A percentile compares a stretch with the other conserved stretches of the same genome.
Conservation (phyloP, 2,797 vertebrate species). For the Melanotaenia trifasciata region DNA sequence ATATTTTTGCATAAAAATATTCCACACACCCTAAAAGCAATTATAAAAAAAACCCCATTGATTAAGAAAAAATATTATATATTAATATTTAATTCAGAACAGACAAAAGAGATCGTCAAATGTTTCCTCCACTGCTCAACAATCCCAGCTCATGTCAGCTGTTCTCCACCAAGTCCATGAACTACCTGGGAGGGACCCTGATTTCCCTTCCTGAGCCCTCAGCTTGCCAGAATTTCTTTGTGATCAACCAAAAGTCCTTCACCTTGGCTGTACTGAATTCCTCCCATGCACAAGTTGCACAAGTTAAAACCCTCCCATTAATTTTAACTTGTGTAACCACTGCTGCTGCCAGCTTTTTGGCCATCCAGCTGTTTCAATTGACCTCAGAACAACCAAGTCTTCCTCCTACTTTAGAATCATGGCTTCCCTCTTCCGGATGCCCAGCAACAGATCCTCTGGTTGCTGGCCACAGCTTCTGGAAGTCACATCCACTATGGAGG, state of each 20-base stretch:
- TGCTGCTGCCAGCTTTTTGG: not conserved
- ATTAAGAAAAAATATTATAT: not conserved
- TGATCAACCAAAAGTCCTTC: too few relatives aligned
- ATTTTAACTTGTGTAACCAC: not conserved
- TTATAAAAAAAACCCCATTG: not conserved
- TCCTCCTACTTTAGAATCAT: not conserved
- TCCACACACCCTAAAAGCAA: not conserved
- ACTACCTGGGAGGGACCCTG: too few relatives aligned
- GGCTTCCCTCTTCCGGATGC: not conserved
- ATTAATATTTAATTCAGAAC: too few relatives aligned
- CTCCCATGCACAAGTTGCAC: slow-evolving; percentile 1
- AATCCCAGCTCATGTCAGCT: too few relatives aligned
- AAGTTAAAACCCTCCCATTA: too few relatives aligned
- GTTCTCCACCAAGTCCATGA: too few relatives aligned
- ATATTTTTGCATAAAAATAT: not conserved
- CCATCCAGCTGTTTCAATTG: not conserved
- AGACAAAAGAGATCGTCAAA: too few relatives aligned
- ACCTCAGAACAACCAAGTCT: not conserved
- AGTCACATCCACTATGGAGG: not conserved
- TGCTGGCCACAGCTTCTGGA: not conserved
- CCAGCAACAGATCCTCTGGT: not conserved
- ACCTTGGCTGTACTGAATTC: too few relatives aligned
- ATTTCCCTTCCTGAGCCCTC: too few relatives aligned
- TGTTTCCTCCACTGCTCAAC: not conserved
- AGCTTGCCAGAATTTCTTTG: too few relatives aligned